Percentiles rank a stretch among this genome's conserved stretches.
phyloP scores from a whole-genome alignment of 1,140 invertebrate genomes.

The Acromyrmex echinatior region DNA sequence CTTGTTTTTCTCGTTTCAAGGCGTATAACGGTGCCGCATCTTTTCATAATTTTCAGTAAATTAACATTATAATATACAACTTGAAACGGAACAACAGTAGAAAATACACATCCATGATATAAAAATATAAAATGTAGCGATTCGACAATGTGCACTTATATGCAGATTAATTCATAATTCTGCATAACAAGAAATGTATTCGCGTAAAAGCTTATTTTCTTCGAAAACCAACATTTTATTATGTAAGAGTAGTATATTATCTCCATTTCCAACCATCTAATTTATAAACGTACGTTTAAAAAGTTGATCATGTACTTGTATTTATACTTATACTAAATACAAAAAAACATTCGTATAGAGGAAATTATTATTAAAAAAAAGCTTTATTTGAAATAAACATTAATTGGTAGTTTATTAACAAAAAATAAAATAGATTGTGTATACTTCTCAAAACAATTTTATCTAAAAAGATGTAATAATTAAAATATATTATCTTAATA shows the following conservation, averaged over 20 bases:
- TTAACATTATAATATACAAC: constrained; percentile 24
- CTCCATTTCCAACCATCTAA: background rate
- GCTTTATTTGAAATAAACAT: no score
- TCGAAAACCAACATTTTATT: background rate
- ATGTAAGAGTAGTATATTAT: background rate
- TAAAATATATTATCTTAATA: no score
- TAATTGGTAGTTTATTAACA: no score
- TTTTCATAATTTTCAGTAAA: constrained; percentile 38
- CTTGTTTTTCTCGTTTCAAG: constrained; percentile 18
- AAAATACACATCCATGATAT: background rate
- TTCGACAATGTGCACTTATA: background rate
- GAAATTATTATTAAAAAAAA: no score
- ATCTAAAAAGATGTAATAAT: no score
- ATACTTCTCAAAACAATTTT: no score
- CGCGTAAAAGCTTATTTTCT: background rate
- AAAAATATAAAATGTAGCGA: constrained; percentile 32
- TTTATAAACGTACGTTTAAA: background rate
- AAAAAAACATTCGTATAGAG: no score
- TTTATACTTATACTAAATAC: background rate
- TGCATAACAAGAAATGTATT: background rate
- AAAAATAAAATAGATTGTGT: no score
- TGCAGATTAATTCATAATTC: constrained; percentile 6
- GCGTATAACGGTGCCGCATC: background rate
- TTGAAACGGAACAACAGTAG: background rate
- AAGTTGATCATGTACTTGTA: background rate